These are phyloP conservation scores for Solenodon paradoxus DNA, from an alignment of 2,113 vertebrate species.

Conservation along the genomic window DNA sequence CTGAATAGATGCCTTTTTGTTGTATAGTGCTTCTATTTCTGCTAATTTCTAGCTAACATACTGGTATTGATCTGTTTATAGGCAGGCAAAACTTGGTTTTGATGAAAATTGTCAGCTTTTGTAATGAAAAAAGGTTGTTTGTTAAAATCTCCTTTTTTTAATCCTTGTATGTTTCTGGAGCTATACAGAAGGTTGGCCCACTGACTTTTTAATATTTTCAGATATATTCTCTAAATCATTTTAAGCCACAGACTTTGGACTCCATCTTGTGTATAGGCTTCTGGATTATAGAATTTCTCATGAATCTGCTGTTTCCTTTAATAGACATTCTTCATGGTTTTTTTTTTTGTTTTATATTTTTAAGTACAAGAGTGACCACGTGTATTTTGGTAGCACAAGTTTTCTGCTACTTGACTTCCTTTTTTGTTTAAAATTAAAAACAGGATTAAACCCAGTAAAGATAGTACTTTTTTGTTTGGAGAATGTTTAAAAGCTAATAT, in stretches of 20 bases:
- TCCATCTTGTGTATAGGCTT: background rate
- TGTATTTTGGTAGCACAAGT: background rate
- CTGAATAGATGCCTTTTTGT: background rate
- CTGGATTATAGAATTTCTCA: background rate
- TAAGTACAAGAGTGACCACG: background rate
- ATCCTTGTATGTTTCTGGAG: background rate
- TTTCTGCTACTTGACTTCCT: background rate
- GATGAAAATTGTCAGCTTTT: background rate
- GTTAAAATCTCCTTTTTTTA: background rate
- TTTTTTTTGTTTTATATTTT: background rate
- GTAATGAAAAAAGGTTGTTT: background rate
- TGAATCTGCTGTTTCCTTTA: background rate
- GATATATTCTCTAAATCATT: background rate
- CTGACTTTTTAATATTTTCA: background rate
- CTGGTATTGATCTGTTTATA: slow-evolving; percentile 6
- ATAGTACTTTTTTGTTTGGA: background rate
- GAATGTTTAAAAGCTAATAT: background rate
- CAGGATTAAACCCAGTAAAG: background rate
- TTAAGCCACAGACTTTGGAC: background rate
- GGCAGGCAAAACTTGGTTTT: background rate
- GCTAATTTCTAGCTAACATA: slow-evolving; percentile 2
- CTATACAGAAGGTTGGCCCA: background rate
- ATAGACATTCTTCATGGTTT: background rate
- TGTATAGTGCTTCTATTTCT: background rate
- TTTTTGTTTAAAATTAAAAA: slow-evolving; percentile 14